Evolutionary conservation across 2,888 invertebrate species (phyloP).

Genomic region (Calameuta idolon): DNA sequence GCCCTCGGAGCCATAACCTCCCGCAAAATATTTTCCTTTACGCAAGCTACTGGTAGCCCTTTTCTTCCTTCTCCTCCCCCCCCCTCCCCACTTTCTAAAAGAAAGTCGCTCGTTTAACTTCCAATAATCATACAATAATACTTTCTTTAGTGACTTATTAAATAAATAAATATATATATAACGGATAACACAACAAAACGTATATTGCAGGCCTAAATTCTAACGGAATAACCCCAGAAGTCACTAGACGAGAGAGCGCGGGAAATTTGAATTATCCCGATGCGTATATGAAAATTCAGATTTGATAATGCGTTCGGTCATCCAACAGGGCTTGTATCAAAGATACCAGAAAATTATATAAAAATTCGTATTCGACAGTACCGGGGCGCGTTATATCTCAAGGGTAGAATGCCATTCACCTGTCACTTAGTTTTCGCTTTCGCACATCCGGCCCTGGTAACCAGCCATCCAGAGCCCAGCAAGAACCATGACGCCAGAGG

Average conservation of each 20-base stretch:
- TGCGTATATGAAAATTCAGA: neutral
- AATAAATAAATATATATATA: neutral
- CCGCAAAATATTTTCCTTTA: neutral
- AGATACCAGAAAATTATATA: neutral
- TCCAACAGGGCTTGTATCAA: neutral
- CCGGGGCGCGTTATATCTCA: conserved; percentile 29
- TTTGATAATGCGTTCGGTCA: no score
- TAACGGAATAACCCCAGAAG: neutral
- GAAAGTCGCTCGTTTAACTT: neutral
- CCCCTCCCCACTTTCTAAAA: neutral
- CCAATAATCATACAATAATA: neutral
- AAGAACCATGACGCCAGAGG: neutral
- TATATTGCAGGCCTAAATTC: no score
- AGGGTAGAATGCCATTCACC: conserved; percentile 42
- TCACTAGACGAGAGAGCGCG: neutral
- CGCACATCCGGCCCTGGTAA: conserved; percentile 18
- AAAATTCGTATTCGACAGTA: conserved; percentile 17
- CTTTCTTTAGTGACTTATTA: neutral
- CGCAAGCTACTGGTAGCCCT: neutral
- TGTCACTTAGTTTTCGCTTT: conserved; percentile 37
- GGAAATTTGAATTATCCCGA: neutral
- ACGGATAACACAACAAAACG: no score
- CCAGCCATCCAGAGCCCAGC: conserved; percentile 4
- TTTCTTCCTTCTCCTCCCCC: neutral
- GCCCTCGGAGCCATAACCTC: neutral